Evolutionary conservation across 2,888 invertebrate species (phyloP).

Genomic region (Seira sanloemensis): DNA sequence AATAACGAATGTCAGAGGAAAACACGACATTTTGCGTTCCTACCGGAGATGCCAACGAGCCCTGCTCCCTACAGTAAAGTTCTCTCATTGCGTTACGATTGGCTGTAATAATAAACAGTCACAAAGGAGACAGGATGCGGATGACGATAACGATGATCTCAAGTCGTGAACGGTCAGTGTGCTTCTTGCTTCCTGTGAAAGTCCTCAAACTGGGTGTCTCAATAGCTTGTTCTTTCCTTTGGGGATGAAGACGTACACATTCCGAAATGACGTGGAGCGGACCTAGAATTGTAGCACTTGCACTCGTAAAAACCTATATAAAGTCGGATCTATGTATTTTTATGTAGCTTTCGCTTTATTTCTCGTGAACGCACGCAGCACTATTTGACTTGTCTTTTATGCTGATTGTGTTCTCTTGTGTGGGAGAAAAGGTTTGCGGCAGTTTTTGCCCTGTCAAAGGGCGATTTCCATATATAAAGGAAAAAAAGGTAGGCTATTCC

Average conservation of each 20-base stretch:
- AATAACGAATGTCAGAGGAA: not conserved
- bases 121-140: slow-evolving; percentile 12
- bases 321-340: not conserved
- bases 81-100: slow-evolving; percentile 41
- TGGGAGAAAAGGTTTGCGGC: not conserved
- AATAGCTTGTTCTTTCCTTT: slow-evolving; percentile 2
- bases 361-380: not conserved
- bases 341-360: not conserved
- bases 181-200: slow-evolving; percentile 25
- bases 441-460: not conserved
- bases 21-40: not conserved
- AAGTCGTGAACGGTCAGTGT: not conserved
- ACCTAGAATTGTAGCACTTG: not conserved
- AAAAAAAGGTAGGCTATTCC: not conserved
- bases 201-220: slow-evolving; percentile 4
- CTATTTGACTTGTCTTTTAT: slow-evolving; percentile 25
- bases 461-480: not conserved
- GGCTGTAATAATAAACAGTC: slow-evolving; percentile 45
- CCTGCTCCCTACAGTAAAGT: not conserved
- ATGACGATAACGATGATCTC: slow-evolving; percentile 10
- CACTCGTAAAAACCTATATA: not conserved
- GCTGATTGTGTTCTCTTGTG: slow-evolving; percentile 26
- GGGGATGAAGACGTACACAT: slow-evolving; percentile 18
- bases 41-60: not conserved
- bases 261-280: not conserved